phyloP scores from a whole-genome alignment of 2,797 vertebrate genomes.

The Clarias pachynema region DNA sequence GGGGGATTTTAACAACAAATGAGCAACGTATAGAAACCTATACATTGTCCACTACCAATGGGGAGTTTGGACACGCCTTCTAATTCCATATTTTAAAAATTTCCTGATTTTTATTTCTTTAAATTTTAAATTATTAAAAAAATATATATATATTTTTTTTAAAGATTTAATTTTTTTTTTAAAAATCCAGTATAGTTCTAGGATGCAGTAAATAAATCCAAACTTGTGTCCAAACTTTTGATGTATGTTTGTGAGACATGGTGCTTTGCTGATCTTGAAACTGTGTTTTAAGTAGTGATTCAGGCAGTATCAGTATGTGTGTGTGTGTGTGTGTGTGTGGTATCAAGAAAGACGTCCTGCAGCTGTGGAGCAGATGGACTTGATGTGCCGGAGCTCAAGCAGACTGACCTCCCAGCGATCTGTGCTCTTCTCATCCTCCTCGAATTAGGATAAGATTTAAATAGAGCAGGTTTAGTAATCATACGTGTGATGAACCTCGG shows the following conservation, averaged over 20 bases:
- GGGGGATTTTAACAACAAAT: neutral
- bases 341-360: neutral
- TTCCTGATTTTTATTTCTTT: too few relatives aligned
- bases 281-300: neutral
- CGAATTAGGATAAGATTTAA: neutral
- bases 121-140: too few relatives aligned
- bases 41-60: neutral
- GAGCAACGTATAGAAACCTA: neutral
- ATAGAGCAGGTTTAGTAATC: neutral
- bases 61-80: too few relatives aligned
- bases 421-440: neutral
- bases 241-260: neutral
- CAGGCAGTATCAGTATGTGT: neutral
- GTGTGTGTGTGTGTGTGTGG: constrained; percentile 2
- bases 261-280: constrained; percentile 2
- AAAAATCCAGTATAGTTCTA: too few relatives aligned
- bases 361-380: constrained; percentile 7
- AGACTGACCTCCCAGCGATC: constrained; percentile 8
- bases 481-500: neutral
- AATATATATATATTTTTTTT: too few relatives aligned
- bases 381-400: neutral
- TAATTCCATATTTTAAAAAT: too few relatives aligned
- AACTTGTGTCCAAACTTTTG: too few relatives aligned
- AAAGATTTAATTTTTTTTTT: too few relatives aligned
- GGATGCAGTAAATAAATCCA: too few relatives aligned